Evolutionary conservation across 2,888 invertebrate genomes (phyloP), one percentile per base, ranked within the genome.

Genomic region (Polylopha cassiicola): DNA sequence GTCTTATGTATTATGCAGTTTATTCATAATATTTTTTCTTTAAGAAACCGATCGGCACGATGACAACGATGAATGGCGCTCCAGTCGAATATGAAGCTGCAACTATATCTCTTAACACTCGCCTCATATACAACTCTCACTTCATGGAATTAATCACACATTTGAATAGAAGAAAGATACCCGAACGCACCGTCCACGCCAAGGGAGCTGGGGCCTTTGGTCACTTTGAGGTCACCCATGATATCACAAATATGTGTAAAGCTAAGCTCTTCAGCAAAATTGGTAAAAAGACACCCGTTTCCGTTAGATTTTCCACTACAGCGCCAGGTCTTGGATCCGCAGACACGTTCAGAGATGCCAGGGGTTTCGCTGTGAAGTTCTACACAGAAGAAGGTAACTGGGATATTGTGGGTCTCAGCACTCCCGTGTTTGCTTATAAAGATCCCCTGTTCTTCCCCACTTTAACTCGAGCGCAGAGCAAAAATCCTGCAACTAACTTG

Each of bases 111-210:
- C 91, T 91, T 1, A 97, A 97, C 1, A 89, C 90, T 0, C 82
- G 89, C 14, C 82, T 98, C 1, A 73, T 97, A 3, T 92, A 95
- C 68, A 97, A 97, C 73, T 89, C 90, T 48, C 89, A 89, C 31
- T 90, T 90, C 49, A 63, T 94, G 45, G 93, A 94, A 54, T 91
- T 92, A 58, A 71, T 93, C 44, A 87, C 92, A 0, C 92, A 95
- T 65, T 94, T 97, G 55, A 90, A 90, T 58, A 85, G 95, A 9
- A 97, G 98, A 73, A 88, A 97, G 37, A 97, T 97, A 53, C 97
- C 97, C 0, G 97, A 97, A 70, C 88, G 97, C 45, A 92, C 96
- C 0, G 96, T 95, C 1, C 97, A 97, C 67, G 97, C 97, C 0
- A 97, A 97, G 76, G 97, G 97, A 43, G 94, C 92, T 18, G 95